Evolutionary conservation across 2,113 vertebrate species (phyloP).

Genomic region (Hepsetus odoe): DNA sequence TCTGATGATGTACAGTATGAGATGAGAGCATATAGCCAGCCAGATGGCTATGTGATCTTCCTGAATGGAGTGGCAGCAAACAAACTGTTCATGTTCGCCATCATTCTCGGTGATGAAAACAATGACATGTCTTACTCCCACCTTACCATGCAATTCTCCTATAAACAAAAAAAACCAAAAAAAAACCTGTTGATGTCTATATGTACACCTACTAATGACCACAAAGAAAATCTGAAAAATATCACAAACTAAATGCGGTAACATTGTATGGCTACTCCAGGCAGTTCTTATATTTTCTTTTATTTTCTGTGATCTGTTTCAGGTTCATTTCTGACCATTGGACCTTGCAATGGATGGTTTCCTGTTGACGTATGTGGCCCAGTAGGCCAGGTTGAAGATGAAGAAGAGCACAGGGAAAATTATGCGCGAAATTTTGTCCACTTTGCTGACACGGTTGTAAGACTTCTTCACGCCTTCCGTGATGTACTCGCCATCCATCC

Average conservation of each 20-base stretch:
- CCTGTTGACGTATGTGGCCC: conserved; percentile 97
- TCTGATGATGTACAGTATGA: conserved; percentile 9
- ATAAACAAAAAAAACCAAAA: neutral
- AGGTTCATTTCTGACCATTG: conserved; percentile 86
- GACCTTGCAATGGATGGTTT: conserved; percentile 91
- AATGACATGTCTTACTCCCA: neutral
- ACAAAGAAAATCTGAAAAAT: neutral
- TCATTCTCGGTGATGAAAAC: conserved; percentile 3
- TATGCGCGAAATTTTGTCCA: conserved; percentile 99
- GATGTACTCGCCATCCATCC: conserved; percentile 85
- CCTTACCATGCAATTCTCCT: neutral
- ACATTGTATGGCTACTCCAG: conserved; percentile 37
- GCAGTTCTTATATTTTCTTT: conserved; percentile 11
- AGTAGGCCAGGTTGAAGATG: conserved; percentile 98
- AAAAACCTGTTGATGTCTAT: neutral
- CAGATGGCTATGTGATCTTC: neutral
- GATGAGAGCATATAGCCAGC: neutral
- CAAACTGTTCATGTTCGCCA: conserved; percentile 3
- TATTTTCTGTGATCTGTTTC: conserved; percentile 24
- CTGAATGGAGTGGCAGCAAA: neutral
- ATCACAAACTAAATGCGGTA: conserved; percentile 6
- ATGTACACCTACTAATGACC: neutral
- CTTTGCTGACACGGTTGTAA: conserved; percentile 99
- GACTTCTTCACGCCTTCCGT: conserved; percentile 87
- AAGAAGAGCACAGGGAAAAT: conserved; percentile 98